Evolutionary conservation across 2,113 vertebrate genomes (phyloP).

Genomic region (Rhadina sibilatrix): DNA sequence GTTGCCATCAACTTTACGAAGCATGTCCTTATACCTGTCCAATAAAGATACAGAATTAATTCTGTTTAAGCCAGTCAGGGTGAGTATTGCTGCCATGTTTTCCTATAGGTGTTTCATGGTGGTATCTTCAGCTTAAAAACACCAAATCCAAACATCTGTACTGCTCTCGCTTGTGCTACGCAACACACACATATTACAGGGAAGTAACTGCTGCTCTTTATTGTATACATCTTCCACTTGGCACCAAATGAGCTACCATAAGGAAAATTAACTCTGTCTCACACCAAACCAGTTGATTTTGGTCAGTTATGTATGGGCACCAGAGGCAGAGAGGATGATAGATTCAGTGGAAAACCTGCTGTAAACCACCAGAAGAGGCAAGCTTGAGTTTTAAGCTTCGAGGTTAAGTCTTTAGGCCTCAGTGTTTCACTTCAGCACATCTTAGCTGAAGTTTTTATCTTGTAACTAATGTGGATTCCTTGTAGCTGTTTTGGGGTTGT

Average conservation of each 20-base stretch:
- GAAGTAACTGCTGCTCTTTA: background rate
- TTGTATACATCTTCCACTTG: background rate
- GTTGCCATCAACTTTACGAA: constrained; percentile 88
- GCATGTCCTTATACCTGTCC: constrained; percentile 94
- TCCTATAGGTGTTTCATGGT: background rate
- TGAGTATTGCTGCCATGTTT: constrained; percentile 68
- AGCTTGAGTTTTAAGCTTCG: background rate
- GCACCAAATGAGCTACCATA: background rate
- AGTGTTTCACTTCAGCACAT: background rate
- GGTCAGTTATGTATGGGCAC: background rate
- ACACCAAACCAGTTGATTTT: background rate
- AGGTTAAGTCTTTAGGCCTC: background rate
- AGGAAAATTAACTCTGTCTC: background rate
- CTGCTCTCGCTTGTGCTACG: fast-evolving
- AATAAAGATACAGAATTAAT: constrained; percentile 98
- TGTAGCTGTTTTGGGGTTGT: background rate
- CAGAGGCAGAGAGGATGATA: background rate
- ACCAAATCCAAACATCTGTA: background rate
- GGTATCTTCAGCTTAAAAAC: background rate
- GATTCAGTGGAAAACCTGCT: background rate
- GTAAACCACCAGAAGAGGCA: background rate
- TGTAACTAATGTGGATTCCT: background rate
- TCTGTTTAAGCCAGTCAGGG: constrained; percentile 95
- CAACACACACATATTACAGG: background rate
- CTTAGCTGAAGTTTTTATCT: background rate